Percentiles rank a stretch among this genome's conserved stretches.
phyloP scores from a whole-genome alignment of 1,140 invertebrate species.

The Neodiprion pinetum region DNA sequence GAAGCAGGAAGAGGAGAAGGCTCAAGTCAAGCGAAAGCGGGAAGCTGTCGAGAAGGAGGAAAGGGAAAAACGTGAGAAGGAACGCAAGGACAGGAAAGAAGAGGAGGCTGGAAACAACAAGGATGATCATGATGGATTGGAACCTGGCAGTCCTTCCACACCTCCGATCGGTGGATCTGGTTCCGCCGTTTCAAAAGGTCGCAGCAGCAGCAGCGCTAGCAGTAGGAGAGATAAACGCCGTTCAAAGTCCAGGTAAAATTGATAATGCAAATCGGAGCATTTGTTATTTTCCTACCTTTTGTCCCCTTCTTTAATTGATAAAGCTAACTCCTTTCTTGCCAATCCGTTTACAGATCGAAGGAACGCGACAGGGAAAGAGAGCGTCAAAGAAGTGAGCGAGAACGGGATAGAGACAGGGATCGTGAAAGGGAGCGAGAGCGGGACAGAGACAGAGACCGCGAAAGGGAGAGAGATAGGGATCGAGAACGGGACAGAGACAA shows the following conservation, averaged over 20 bases:
- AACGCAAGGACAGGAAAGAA: constrained; percentile 49
- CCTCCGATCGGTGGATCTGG: constrained; percentile 42
- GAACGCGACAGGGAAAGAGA: constrained; percentile 62
- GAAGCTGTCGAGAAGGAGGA: constrained; percentile 60
- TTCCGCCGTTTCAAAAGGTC: constrained; percentile 45
- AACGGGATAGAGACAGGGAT: constrained; percentile 44
- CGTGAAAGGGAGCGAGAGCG: constrained; percentile 47
- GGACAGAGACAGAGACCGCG: constrained; percentile 42
- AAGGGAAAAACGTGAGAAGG: constrained; percentile 56
- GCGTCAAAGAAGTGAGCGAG: constrained; percentile 17
- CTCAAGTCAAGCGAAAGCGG: constrained; percentile 66
- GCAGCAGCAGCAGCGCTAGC: constrained; percentile 48
- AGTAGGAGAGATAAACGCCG: constrained; percentile 58
- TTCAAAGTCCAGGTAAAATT: constrained; percentile 61
- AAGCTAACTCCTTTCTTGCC: constrained; percentile 6
- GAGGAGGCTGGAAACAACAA: constrained; percentile 46
- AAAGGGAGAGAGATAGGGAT: constrained; percentile 43
- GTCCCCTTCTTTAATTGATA: neutral
- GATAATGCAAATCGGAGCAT: constrained; percentile 10
- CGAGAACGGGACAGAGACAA: constrained; percentile 41
- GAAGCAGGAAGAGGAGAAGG: constrained; percentile 73
- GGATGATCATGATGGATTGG: constrained; percentile 55
- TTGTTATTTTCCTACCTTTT: constrained; percentile 10
- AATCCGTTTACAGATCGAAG: constrained; percentile 38
- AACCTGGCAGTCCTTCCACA: constrained; percentile 54